Base-by-base conservation (phyloP, 64 coral and sea anemone species). In the Dendrophyllia cribrosa region DNA sequence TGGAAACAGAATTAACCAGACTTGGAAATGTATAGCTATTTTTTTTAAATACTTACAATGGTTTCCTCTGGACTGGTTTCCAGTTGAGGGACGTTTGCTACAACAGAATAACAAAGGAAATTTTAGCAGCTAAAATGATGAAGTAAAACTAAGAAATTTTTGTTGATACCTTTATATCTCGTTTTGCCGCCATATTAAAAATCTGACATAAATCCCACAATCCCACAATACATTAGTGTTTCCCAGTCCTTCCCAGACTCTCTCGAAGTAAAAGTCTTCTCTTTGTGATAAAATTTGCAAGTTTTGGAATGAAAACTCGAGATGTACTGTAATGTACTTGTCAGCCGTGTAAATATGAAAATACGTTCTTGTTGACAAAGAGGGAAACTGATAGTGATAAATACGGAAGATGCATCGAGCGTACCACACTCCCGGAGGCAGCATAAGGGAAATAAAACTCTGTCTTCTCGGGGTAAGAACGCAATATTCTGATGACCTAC, bases 381-480 rank as follows among this genome's bases (percentile, higher is more conserved):
- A 66, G 9, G 46, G 45, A 21, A 51, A 84, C 43, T 67, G 60
- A 50, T 24, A 67, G 43, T n/a, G 7, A 65, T 51, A 22, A 51
- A 49, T 8, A 75, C 13, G 21, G 43, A 66, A 44, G 43, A 94
- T 94, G 92, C 81, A 89, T 83, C 77, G 86, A 22, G 64, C 21
- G 20, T 89, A 87, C 20, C 51, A 58, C 55, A 45, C 73, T 71
- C 66, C 91, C 3, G 85, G 79, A 17, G 97, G 96, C 20, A 82
- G 94, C 16, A 99, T 99, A 43, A 85, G 97, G 2, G 97, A 99
- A 91, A 95, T 96, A 65, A 99, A 99, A 83, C 78, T 99, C 15
- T 99, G 97, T 74, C 84, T 99, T 81, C 74, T 99, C 52, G 97
- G 97, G 80, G 97, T 98, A 88, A 93, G 87, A 23, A 21, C 4